Base-by-base conservation (phyloP, 2,888 invertebrate species). In the Athripsodes cinereus region DNA sequence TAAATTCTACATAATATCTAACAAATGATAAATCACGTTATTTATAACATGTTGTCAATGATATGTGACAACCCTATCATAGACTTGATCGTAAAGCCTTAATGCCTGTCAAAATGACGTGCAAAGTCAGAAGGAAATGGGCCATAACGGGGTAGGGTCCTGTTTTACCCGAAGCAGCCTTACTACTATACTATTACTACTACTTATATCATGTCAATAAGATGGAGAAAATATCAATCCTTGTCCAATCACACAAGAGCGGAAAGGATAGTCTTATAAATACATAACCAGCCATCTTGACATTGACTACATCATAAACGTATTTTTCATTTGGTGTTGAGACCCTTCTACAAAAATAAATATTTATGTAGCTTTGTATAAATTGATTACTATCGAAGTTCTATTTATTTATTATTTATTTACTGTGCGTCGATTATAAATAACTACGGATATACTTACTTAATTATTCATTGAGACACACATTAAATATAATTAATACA, bases 101-200 rank as follows among this genome's bases (percentile, higher is more conserved):
- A 60, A 57, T 60, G 60, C 51, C 60, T 52, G 52, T 60, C 49
- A 56, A 53, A 60, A 60, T 57, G 60, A 60, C 56, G 60, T 60
- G 60, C 60, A 53, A 60, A 60, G 60, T 60, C 60, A 60, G 56
- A 60, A 53, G 60, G 60, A 60, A 52, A 53, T 53, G 26, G 53
- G 53, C 53, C 44, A 53, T 53, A 35, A 53, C 44, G 18, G 53
- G 22, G 47, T 47, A 47, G 47, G 19, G 20, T 47, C 44, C 47
- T 47, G 47, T 16, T 20, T 20, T 47, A 47, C 47, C 20, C 20
- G 21, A 3, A 44, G 16, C 44, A 13, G 13, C n/a, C n/a, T n/a
- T n/a, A n/a, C n/a, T n/a, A n/a, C n/a, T 13, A 34, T 13, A 8
- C 34, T 34, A 13, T 34, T 8, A 5, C n/a, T 44, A 44, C 18